These are phyloP conservation scores for Latrodectus elegans DNA, from an alignment of 2,888 invertebrate species.

Conservation along the genomic window DNA sequence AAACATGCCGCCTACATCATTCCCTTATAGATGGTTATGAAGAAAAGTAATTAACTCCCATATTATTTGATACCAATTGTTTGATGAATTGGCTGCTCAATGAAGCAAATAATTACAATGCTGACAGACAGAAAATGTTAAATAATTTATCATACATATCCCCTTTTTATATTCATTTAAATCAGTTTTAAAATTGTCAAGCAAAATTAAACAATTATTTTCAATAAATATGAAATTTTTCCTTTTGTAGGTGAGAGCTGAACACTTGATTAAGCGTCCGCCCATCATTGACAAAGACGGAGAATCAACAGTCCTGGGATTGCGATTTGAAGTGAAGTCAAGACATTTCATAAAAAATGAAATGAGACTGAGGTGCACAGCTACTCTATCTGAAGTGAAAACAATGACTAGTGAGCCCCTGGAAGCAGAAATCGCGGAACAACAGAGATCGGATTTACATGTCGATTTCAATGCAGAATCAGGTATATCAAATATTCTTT, in stretches of 20 bases:
- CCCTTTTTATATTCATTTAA: too few species aligned
- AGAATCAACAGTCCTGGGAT: constrained; percentile 58
- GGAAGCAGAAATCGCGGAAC: constrained; percentile 61
- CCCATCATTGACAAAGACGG: constrained; percentile 28
- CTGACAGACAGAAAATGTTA: too few species aligned
- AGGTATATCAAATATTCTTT: constrained; percentile 6
- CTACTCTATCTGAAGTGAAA: constrained; percentile 66
- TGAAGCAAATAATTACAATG: too few species aligned
- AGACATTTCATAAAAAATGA: constrained; percentile 57
- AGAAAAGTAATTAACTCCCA: too few species aligned
- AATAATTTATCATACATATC: too few species aligned
- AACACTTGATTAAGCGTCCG: constrained; percentile 24
- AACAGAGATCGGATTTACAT: constrained; percentile 65
- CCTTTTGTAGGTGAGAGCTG: constrained; percentile 25
- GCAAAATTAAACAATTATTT: too few species aligned
- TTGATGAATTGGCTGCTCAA: too few species aligned
- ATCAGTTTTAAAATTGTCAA: too few species aligned
- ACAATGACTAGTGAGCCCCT: constrained; percentile 63
- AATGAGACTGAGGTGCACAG: constrained; percentile 67
- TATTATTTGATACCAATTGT: too few species aligned
- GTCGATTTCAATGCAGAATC: constrained; percentile 60
- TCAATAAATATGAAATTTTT: background rate
- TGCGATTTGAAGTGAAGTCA: constrained; percentile 55
- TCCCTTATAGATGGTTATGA: too few species aligned
- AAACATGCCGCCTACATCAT: too few species aligned